phyloP scores from a whole-genome alignment of 2,888 invertebrate genomes.

The Ryuthela nishihirai region DNA sequence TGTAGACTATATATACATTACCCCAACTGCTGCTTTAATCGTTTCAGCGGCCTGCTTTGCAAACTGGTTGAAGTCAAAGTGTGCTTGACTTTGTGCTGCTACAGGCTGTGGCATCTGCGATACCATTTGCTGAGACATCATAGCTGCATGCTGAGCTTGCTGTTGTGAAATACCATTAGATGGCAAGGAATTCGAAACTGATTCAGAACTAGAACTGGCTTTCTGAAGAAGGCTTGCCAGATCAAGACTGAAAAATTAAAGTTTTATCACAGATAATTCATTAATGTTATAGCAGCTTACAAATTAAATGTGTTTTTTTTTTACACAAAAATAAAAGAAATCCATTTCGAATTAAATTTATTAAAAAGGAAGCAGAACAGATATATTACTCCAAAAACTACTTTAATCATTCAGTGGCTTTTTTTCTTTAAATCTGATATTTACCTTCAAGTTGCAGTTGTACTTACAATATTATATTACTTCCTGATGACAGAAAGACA shows the following conservation, averaged over 20 bases:
- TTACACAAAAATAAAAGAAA: not conserved
- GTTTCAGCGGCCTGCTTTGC: constrained; percentile 55
- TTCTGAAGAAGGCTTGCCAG: constrained; percentile 45
- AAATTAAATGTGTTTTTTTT: not conserved
- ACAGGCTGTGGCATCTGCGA: constrained; percentile 17
- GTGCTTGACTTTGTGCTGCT: constrained; percentile 25
- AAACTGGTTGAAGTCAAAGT: constrained; percentile 45
- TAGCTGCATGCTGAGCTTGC: not conserved
- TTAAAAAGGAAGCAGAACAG: not conserved
- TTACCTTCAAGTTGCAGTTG: no score
- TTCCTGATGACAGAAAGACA: no score
- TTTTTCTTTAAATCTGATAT: no score
- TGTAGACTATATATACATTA: no score
- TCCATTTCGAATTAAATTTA: not conserved
- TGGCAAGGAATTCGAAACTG: constrained; percentile 1
- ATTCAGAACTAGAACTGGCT: constrained; percentile 30
- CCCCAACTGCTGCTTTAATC: constrained; percentile 56
- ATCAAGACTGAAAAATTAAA: constrained; percentile 42
- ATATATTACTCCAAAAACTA: not conserved
- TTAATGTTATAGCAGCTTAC: no score
- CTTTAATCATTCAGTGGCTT: no score
- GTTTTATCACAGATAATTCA: no score
- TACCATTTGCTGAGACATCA: constrained; percentile 19
- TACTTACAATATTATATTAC: no score
- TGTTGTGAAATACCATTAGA: not conserved